These are phyloP conservation scores for Calyptommatus sinebrachiatus DNA, from an alignment of 2,113 vertebrate genomes.

Conservation along the genomic window DNA sequence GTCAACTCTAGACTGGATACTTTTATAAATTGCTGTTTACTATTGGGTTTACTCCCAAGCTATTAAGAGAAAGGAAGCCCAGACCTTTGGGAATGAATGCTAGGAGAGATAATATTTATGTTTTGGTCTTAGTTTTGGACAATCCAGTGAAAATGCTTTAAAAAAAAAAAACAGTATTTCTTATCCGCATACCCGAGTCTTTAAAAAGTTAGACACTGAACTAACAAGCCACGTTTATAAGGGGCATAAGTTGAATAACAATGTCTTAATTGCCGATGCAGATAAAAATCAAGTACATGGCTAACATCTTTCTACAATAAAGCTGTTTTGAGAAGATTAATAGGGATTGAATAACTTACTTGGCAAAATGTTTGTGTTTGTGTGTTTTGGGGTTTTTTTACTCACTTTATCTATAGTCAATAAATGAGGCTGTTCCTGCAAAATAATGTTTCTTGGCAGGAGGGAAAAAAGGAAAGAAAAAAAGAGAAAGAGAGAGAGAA, in stretches of 20 bases:
- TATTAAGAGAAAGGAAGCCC: slow-evolving; percentile 36
- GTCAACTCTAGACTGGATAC: background rate
- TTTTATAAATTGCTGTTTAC: slow-evolving; percentile 40
- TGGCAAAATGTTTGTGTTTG: slow-evolving; percentile 14
- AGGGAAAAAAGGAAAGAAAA: background rate
- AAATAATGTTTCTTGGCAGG: slow-evolving; percentile 22
- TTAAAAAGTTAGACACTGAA: slow-evolving; percentile 36
- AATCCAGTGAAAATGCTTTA: slow-evolving; percentile 29
- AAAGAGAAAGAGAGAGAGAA: background rate
- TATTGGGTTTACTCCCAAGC: slow-evolving; percentile 34
- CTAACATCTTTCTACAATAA: slow-evolving; percentile 34
- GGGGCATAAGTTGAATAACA: slow-evolving; percentile 7
- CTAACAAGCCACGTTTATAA: slow-evolving; percentile 45
- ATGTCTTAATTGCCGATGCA: slow-evolving; percentile 40
- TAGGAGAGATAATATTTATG: slow-evolving; percentile 45
- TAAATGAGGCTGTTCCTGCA: slow-evolving; percentile 12
- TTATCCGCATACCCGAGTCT: background rate
- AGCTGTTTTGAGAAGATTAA: slow-evolving; percentile 38
- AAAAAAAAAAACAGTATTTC: too few species aligned
- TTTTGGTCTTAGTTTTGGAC: slow-evolving; percentile 53
- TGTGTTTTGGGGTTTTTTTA: background rate
- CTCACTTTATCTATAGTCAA: slow-evolving; percentile 6
- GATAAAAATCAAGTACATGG: slow-evolving; percentile 18
- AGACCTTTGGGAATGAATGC: slow-evolving; percentile 46
- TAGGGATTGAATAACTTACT: slow-evolving; percentile 19